A percentile compares a stretch with the other conserved stretches of the same genome.
These are phyloP conservation scores for Corythornis cristatus DNA, from an alignment of 2,113 vertebrate genomes.

Conservation along the genomic window DNA sequence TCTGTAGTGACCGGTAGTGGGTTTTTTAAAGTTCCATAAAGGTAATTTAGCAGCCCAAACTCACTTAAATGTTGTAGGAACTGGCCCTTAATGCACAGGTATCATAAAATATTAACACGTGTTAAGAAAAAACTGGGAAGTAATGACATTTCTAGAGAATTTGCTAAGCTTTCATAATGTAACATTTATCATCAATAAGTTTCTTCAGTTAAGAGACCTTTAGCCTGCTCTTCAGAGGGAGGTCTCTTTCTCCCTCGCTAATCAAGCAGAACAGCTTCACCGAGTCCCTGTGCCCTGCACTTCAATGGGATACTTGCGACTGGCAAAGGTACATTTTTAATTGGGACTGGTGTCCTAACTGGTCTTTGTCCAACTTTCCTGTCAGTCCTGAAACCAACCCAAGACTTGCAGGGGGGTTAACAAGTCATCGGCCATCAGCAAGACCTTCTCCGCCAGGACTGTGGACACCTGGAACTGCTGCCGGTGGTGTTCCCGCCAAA, in stretches of 20 bases:
- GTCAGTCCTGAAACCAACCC: not conserved
- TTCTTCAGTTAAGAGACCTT: not conserved
- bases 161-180: conserved; percentile 19
- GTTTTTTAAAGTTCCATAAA: not conserved
- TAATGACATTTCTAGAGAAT: conserved; percentile 44
- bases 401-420: not conserved
- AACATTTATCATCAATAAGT: not conserved
- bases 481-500: not conserved
- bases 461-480: not conserved
- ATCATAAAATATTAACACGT: conserved; percentile 59
- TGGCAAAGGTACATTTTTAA: not conserved
- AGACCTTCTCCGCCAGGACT: not conserved
- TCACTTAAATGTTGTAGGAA: conserved; percentile 27
- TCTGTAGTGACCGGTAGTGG: not conserved
- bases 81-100: conserved; percentile 15
- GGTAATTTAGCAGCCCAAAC: conserved; percentile 23
- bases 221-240: not conserved
- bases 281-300: not conserved
- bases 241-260: too few species aligned
- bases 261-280: not conserved
- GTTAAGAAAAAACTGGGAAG: conserved; percentile 17
- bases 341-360: not conserved
- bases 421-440: not conserved
- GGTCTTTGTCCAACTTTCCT: not conserved
- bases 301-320: not conserved